phyloP scores from a whole-genome alignment of 2,888 invertebrate species.

The Liopterus haemorrhoidalis region DNA sequence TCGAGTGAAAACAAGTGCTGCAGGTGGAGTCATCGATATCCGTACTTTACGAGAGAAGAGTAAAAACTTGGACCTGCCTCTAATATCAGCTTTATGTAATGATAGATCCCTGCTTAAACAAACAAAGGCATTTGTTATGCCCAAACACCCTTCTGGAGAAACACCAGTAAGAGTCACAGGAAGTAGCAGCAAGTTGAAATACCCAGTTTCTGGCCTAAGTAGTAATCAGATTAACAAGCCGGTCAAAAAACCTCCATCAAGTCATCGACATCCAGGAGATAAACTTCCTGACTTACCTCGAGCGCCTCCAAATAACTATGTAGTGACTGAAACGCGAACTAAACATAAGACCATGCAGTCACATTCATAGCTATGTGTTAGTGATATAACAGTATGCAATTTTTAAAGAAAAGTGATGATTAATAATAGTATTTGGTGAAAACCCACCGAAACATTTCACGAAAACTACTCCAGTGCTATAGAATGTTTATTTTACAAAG shows the following conservation, averaged over 20 bases:
- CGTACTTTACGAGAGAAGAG: conserved; percentile 81
- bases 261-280: conserved; percentile 71
- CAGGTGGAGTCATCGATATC: conserved; percentile 57
- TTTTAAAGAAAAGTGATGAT: conserved; percentile 8
- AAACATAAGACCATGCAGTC: conserved; percentile 46
- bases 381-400: conserved; percentile 3
- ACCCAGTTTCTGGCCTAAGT: conserved; percentile 61
- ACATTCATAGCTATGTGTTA: conserved; percentile 38
- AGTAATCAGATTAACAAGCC: conserved; percentile 55
- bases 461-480: conserved; percentile 40
- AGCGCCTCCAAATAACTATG: conserved; percentile 67
- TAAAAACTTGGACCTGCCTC: conserved; percentile 81
- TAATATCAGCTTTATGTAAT: conserved; percentile 90
- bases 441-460: conserved; percentile 23
- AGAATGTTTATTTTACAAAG: conserved; percentile 27
- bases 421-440: conserved; percentile 17
- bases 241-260: conserved; percentile 52
- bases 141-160: conserved; percentile 54
- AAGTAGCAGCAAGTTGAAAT: conserved; percentile 51
- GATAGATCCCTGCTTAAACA: conserved; percentile 84
- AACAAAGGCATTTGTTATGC: conserved; percentile 78
- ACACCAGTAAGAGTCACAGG: conserved; percentile 26
- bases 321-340: conserved; percentile 44
- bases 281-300: conserved; percentile 64
- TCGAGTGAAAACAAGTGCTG: conserved; percentile 32